Percentiles rank a stretch among this genome's conserved stretches.
Evolutionary conservation across 1,140 invertebrate genomes (phyloP).

Genomic region (Drosophila nigromelanica): DNA sequence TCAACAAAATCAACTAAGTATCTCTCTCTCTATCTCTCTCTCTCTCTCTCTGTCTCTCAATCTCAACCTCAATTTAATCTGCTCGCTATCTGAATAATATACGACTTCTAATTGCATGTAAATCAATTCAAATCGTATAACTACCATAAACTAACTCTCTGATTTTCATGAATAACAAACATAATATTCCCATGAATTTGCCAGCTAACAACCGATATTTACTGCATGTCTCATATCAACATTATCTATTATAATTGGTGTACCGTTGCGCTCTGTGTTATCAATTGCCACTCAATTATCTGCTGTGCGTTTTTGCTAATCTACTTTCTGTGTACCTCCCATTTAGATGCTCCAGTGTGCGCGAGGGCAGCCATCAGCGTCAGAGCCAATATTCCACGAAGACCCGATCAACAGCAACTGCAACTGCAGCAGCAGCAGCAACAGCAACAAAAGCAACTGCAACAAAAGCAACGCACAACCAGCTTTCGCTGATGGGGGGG

Average conservation of each 20-base stretch:
- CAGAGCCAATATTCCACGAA: conserved; percentile 82
- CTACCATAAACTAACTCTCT: conserved; percentile 5
- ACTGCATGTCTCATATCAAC: not conserved
- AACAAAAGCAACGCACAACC: conserved; percentile 59
- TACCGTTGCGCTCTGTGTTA: conserved; percentile 24
- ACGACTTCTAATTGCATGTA: conserved; percentile 40
- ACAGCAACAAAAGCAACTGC: not conserved
- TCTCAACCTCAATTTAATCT: not conserved
- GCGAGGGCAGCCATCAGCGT: conserved; percentile 73
- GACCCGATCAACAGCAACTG: conserved; percentile 49
- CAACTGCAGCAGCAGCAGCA: not conserved
- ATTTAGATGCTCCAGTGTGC: conserved; percentile 67
- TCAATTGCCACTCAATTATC: conserved; percentile 15
- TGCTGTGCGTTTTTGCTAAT: conserved; percentile 34
- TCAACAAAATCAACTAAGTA: conserved; percentile 1
- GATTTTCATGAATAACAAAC: conserved; percentile 26
- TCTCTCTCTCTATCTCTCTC: conserved; percentile 4
- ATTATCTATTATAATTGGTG: conserved; percentile 25
- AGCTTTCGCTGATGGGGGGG: conserved; percentile 44
- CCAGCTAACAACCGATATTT: conserved; percentile 17
- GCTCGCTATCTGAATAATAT: conserved; percentile 4
- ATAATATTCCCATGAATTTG: conserved; percentile 23
- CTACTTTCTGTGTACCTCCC: conserved; percentile 28
- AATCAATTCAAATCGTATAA: conserved; percentile 35
- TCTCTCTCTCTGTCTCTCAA: not conserved